phyloP scores from a whole-genome alignment of 2,888 invertebrate species.

The Rhamphomyia laevipes region DNA sequence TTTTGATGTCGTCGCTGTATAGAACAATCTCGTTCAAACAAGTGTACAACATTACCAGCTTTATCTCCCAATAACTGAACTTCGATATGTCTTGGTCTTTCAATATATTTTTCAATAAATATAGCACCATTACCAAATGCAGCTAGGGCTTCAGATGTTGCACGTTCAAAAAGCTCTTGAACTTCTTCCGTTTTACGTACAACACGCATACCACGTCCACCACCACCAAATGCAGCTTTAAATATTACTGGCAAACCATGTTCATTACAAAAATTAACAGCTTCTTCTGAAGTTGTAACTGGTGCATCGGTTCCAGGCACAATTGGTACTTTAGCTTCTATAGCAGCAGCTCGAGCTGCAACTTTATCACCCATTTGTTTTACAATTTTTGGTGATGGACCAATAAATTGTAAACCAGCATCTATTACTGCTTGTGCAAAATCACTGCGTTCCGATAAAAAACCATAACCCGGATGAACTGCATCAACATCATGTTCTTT shows the following conservation, averaged over 20 bases:
- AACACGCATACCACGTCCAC: constrained; percentile 84
- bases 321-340: constrained; percentile 74
- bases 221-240: constrained; percentile 94
- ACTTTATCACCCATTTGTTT: constrained; percentile 97
- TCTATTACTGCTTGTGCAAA: constrained; percentile 84
- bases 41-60: constrained; percentile 84
- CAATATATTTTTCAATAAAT: constrained; percentile 94
- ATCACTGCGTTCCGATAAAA: constrained; percentile 45
- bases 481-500: constrained; percentile 77
- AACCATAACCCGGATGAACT: constrained; percentile 20
- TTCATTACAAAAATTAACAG: constrained; percentile 68
- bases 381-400: constrained; percentile 79
- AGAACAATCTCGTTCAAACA: constrained; percentile 91
- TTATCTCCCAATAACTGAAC: constrained; percentile 59
- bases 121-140: constrained; percentile 94
- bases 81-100: constrained; percentile 90
- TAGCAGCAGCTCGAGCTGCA: constrained; percentile 84
- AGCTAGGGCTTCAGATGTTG: constrained; percentile 83
- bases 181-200: constrained; percentile 75
- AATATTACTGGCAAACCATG: constrained; percentile 92
- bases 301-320: constrained; percentile 90
- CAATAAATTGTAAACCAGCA: constrained; percentile 82
- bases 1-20: constrained; percentile 94
- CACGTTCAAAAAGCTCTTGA: constrained; percentile 72
- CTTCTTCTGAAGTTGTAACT: constrained; percentile 69